Evolutionary conservation across 2,888 invertebrate species (phyloP).

Genomic region (Tuta absoluta): DNA sequence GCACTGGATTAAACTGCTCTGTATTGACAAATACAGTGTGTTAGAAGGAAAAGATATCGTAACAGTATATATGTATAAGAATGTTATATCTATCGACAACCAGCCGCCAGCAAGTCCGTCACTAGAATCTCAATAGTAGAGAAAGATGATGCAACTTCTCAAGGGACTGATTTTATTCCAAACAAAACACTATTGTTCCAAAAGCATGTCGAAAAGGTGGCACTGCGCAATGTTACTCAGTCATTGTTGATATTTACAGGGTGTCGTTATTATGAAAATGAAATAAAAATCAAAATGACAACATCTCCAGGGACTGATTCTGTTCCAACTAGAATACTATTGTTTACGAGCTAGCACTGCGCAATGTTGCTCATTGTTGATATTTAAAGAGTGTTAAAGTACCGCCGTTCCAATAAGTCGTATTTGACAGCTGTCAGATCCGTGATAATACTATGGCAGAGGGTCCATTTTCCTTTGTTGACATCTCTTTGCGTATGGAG

Average conservation of each 20-base stretch:
- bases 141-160: constrained; percentile 23
- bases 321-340: constrained; percentile 18
- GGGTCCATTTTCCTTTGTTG: too few species aligned
- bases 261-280: too few species aligned
- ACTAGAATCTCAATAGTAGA: constrained; percentile 28
- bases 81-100: too few species aligned
- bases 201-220: too few species aligned
- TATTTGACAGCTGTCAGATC: too few species aligned
- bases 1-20: neutral
- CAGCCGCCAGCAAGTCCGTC: neutral
- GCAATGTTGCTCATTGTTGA: neutral
- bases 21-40: neutral
- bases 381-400: neutral
- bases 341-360: constrained; percentile 8
- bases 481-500: too few species aligned
- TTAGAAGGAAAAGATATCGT: too few species aligned
- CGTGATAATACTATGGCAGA: too few species aligned
- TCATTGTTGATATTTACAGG: constrained; percentile 1
- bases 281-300: too few species aligned
- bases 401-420: too few species aligned
- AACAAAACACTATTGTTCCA: constrained; percentile 20
- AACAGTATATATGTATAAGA: too few species aligned
- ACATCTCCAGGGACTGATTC: constrained; percentile 15
- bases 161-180: constrained; percentile 14
- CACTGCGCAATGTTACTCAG: neutral